These are phyloP conservation scores for Ochropacha duplaris DNA, from an alignment of 2,888 invertebrate species.

Conservation along the genomic window DNA sequence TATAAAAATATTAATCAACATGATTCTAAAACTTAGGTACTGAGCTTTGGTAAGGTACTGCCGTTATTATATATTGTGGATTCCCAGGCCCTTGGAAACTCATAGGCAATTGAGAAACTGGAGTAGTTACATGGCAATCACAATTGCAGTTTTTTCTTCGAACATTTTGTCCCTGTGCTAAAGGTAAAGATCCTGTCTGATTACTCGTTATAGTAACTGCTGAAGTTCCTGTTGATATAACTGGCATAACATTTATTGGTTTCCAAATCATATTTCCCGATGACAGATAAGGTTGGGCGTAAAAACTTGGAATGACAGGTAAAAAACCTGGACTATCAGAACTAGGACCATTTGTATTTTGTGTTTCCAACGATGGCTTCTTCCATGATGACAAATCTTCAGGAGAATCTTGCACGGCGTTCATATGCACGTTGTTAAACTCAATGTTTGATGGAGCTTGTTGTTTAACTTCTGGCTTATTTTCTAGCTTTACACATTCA, in stretches of 20 bases:
- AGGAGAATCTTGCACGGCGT: slow-evolving; percentile 26
- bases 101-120: slow-evolving; percentile 17
- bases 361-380: slow-evolving; percentile 5
- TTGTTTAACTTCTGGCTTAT: not conserved
- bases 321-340: slow-evolving; percentile 23
- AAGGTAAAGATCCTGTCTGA: slow-evolving; percentile 13
- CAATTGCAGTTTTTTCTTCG: slow-evolving; percentile 44
- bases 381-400: slow-evolving; percentile 35
- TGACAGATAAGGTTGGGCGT: slow-evolving; percentile 40
- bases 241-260: slow-evolving; percentile 42
- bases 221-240: slow-evolving; percentile 32
- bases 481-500: not conserved
- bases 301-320: slow-evolving; percentile 40
- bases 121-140: slow-evolving; percentile 43
- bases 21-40: slow-evolving; percentile 23
- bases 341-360: slow-evolving; percentile 6
- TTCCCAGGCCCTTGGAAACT: slow-evolving; percentile 23
- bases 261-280: slow-evolving; percentile 55
- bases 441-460: not conserved
- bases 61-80: slow-evolving; percentile 51
- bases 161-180: slow-evolving; percentile 17
- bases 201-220: slow-evolving; percentile 18
- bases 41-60: slow-evolving; percentile 41
- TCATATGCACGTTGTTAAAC: not conserved
- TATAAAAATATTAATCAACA: not conserved